Evolutionary conservation across 2,888 invertebrate genomes (phyloP).

Genomic region (Patella pellucida): DNA sequence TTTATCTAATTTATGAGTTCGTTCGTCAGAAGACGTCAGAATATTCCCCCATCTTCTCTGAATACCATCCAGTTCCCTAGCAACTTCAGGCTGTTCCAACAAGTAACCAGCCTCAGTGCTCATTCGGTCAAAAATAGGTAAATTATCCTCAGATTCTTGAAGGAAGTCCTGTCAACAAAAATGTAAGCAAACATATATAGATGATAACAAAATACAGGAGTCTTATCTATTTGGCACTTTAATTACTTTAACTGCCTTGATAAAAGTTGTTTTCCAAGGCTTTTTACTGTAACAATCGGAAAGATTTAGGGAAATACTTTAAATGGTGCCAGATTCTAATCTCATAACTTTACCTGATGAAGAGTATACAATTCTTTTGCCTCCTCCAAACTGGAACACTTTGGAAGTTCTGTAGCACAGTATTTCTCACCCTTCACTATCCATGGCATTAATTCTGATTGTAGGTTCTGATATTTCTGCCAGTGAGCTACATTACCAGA

Average conservation of each 20-base stretch:
- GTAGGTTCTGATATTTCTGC: conserved; percentile 84
- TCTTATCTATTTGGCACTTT: too few relatives aligned
- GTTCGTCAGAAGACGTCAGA: conserved; percentile 54
- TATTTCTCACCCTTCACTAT: conserved; percentile 89
- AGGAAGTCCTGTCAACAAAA: conserved; percentile 75
- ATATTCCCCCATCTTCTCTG: conserved; percentile 63
- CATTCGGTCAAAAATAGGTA: conserved; percentile 65
- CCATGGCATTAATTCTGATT: conserved; percentile 88
- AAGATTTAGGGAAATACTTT: background rate
- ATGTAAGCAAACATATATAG: too few relatives aligned
- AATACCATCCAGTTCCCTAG: conserved; percentile 56
- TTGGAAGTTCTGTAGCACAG: conserved; percentile 80
- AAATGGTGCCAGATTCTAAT: too few relatives aligned
- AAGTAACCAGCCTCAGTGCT: conserved; percentile 64
- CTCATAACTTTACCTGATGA: conserved; percentile 74
- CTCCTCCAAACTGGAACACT: conserved; percentile 84
- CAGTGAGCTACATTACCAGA: conserved; percentile 85
- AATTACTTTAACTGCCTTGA: too few relatives aligned
- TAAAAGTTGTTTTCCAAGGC: background rate
- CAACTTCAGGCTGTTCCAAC: conserved; percentile 64
- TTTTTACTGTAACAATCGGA: background rate
- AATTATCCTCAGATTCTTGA: conserved; percentile 81
- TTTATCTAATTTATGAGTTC: conserved; percentile 58
- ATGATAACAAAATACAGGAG: too few relatives aligned
- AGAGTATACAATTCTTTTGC: conserved; percentile 75